Conservation (phyloP, 2,888 invertebrate genomes). For the Liodrosophila aerea region DNA sequence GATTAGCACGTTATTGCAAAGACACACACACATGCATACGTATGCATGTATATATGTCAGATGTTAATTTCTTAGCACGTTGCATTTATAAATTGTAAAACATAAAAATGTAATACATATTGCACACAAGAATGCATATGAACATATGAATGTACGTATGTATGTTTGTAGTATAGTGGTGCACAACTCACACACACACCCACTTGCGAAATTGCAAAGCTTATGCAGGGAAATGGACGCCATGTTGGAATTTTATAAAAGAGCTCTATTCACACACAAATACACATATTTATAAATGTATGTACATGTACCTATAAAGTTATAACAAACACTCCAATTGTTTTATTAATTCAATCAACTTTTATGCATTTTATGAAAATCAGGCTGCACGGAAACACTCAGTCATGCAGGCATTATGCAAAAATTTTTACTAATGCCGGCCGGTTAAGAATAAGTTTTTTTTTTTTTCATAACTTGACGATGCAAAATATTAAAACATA, state of each 20-base stretch:
- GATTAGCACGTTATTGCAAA: conserved; percentile 23
- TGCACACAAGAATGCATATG: too few relatives aligned
- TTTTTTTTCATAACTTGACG: neutral
- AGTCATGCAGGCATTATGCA: conserved; percentile 50
- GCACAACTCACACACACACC: neutral
- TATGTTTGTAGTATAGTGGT: too few relatives aligned
- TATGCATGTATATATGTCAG: neutral
- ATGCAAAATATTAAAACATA: conserved; percentile 29
- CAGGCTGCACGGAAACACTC: neutral
- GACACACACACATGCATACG: neutral
- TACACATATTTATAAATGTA: neutral
- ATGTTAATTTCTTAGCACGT: neutral
- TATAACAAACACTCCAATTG: neutral
- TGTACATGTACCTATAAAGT: neutral
- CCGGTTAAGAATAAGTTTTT: conserved; percentile 58
- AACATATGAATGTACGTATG: neutral
- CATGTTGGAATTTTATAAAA: conserved; percentile 49
- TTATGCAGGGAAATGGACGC: conserved; percentile 32
- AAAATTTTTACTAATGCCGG: conserved; percentile 54
- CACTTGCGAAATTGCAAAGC: conserved; percentile 2
- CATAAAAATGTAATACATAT: neutral
- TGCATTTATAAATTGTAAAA: neutral
- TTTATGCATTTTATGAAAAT: too few relatives aligned
- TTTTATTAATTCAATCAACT: neutral
- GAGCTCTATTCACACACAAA: conserved; percentile 13